Evolutionary conservation across 2,888 invertebrate genomes (phyloP), one percentile per base, ranked within the genome.

Genomic region (Drosophila ustulata): DNA sequence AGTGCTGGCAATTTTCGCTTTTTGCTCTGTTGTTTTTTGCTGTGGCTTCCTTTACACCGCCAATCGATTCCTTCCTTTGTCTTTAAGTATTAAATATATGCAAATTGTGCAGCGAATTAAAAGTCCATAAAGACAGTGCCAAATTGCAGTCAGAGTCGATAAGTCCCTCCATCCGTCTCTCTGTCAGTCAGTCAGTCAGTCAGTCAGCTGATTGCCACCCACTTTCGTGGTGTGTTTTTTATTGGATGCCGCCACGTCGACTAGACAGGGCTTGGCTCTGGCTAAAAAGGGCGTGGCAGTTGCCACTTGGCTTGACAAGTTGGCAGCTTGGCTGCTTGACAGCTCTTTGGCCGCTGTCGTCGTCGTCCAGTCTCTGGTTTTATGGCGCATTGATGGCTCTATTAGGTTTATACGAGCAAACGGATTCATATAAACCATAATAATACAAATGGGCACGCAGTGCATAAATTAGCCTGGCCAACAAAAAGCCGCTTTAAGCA

Each of bases 1-100:
- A 82, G 90, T 90, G 75, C 78, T 73, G 71, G 73, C 72, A 88
- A 90, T 90, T 89, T 89, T 90, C 75, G 79, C 82, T 80, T 70
- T 58, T 57, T 52, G 49, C 58, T 69, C 45, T 57, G 46, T 47
- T 49, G 7, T 45, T 47, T 37, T 57, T 28, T 41, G 51, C 11
- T 30, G 37, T 46, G 26, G 73, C 77, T 89, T 90, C 89, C 90
- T 85, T 88, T 82, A 76, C 67, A 25, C 49, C 67, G 26, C 47
- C 69, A 41, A 66, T 53, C 69, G 65, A 66, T 68, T 68, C 66
- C 88, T 74, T 82, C 66, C 58, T 71, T 75, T 83, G 75, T 82
- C 67, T 73, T 57, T 66, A 46, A 55, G 41, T 63, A 65, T 65
- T 59, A 62, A 77, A 46, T 70, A 55, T 77, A 82, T 84, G 82